phyloP scores from a whole-genome alignment of 2,113 vertebrate species.

The Nestor notabilis region DNA sequence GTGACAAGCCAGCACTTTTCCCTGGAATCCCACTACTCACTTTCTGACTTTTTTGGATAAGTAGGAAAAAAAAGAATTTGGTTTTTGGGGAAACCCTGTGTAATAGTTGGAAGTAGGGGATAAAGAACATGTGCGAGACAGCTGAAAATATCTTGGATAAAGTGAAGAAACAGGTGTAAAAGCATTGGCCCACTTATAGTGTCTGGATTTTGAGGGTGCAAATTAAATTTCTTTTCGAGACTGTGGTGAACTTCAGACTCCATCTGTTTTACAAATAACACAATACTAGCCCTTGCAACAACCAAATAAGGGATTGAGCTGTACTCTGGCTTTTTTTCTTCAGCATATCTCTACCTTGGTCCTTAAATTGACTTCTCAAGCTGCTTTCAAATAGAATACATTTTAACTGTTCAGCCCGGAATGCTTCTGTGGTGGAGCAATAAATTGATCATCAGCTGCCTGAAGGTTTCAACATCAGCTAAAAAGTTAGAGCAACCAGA shows the following conservation, averaged over 20 bases:
- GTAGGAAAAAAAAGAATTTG: not conserved
- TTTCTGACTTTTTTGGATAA: not conserved
- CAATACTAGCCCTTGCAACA: not conserved
- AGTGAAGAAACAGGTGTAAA: not conserved
- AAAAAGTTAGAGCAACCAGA: accelerated
- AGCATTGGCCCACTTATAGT: not conserved
- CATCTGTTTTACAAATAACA: not conserved
- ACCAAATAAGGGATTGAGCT: not conserved
- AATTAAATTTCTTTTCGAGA: not conserved
- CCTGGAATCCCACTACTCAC: not conserved
- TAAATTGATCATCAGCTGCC: not conserved
- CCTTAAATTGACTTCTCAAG: not conserved
- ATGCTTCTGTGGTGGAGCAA: not conserved
- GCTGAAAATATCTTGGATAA: not conserved
- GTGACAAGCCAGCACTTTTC: not conserved
- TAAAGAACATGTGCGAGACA: not conserved
- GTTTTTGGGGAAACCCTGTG: not conserved
- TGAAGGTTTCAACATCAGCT: not conserved
- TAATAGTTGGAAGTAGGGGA: not conserved
- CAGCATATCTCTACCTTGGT: not conserved
- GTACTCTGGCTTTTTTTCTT: not conserved
- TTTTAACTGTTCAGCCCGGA: not conserved
- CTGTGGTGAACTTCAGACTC: not conserved
- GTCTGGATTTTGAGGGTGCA: not conserved
- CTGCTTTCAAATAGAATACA: not conserved